Evolutionary conservation across 2,888 invertebrate species (phyloP).

Genomic region (Oscheius myriophilus): DNA sequence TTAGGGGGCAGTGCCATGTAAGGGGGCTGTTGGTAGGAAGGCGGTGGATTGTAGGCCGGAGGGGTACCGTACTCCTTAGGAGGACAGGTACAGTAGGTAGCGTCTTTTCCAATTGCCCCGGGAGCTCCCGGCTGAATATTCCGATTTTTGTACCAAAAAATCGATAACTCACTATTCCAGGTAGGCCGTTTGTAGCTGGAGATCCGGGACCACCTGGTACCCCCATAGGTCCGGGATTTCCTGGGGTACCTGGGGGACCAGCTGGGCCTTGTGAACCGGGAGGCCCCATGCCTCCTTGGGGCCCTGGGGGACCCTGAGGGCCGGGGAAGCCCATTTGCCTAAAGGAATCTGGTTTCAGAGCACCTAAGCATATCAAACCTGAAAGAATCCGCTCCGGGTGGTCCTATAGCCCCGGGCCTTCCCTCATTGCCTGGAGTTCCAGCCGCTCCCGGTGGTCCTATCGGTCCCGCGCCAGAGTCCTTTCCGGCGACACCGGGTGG

Average conservation of each 20-base stretch:
- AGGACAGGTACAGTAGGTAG: constrained; percentile 13
- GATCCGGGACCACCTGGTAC: not conserved
- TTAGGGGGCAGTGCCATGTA: too few species aligned
- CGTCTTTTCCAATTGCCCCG: not conserved
- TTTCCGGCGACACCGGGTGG: constrained; percentile 5
- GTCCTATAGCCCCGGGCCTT: not conserved
- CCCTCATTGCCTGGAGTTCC: constrained; percentile 4
- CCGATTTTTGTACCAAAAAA: too few species aligned
- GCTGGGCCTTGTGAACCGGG: not conserved
- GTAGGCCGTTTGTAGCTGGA: not conserved
- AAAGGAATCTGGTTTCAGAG: not conserved
- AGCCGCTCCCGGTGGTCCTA: constrained; percentile 4
- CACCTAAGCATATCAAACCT: not conserved
- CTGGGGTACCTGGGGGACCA: constrained; percentile 1
- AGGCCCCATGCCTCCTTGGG: not conserved
- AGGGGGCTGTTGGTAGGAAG: not conserved
- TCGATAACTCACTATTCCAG: not conserved
- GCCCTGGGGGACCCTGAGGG: not conserved
- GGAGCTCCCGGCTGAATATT: not conserved
- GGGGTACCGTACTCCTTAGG: constrained; percentile 6
- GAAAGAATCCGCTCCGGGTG: not conserved
- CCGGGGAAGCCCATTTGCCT: constrained; percentile 6
- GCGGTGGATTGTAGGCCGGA: not conserved
- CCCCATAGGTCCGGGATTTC: constrained; percentile 5
- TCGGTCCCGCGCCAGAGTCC: constrained; percentile 10